These are phyloP conservation scores for Ceryle rudis DNA, from an alignment of 2,797 vertebrate species.

Conservation along the genomic window DNA sequence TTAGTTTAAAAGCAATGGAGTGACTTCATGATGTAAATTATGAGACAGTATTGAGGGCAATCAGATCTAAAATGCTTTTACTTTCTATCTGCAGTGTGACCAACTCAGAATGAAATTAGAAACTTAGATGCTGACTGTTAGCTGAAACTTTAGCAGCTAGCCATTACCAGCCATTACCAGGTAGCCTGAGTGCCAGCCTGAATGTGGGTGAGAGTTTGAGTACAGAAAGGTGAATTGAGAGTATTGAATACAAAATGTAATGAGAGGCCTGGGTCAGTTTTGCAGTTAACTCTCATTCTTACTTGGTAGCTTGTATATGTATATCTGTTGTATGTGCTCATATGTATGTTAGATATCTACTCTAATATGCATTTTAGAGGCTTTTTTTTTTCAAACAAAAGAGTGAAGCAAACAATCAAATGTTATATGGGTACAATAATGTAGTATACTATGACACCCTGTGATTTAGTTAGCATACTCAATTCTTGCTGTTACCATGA, in stretches of 20 bases:
- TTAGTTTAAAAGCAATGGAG: background rate
- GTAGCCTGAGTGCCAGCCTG: background rate
- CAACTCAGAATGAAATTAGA: background rate
- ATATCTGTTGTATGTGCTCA: background rate
- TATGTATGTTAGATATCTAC: background rate
- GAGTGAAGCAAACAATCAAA: background rate
- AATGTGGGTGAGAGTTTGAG: background rate
- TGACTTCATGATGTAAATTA: background rate
- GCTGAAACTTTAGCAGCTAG: background rate
- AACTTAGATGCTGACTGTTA: background rate
- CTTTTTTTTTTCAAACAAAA: background rate
- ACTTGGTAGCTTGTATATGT: background rate
- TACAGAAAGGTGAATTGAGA: background rate
- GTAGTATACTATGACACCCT: background rate
- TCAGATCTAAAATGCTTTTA: background rate
- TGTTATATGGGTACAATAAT: background rate
- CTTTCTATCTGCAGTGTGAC: background rate
- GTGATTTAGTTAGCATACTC: background rate
- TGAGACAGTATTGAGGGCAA: background rate
- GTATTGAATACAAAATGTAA: rapidly evolving
- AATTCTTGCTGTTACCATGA: background rate
- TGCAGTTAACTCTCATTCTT: background rate
- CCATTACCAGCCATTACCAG: background rate
- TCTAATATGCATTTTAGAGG: background rate
- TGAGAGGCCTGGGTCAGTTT: background rate